A percentile compares a stretch with the other conserved stretches of the same genome.
phyloP scores from a whole-genome alignment of 2,797 vertebrate genomes.

The Dipus sagitta region DNA sequence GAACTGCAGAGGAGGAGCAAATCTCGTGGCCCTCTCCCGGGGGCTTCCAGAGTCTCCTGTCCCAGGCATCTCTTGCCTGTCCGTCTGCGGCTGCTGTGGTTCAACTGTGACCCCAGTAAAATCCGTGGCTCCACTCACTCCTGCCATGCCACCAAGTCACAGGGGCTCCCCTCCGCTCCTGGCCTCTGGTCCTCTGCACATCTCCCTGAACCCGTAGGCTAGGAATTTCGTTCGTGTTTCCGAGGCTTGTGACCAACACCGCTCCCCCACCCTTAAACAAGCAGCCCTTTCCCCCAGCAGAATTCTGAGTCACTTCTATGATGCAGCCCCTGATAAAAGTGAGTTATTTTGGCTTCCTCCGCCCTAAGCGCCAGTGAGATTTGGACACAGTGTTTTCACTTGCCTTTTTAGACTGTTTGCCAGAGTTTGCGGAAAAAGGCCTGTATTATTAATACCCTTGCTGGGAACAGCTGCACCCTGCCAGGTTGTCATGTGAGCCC shows the following conservation, averaged over 20 bases:
- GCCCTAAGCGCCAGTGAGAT: conserved; percentile 55
- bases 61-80: neutral
- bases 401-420: conserved; percentile 78
- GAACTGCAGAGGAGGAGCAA: neutral
- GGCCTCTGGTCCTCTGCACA: neutral
- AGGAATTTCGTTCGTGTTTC: neutral
- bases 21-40: neutral
- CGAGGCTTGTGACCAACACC: neutral
- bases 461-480: conserved; percentile 61
- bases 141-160: neutral
- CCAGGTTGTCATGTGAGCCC: conserved; percentile 80
- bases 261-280: neutral
- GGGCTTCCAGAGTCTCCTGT: neutral
- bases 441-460: conserved; percentile 79
- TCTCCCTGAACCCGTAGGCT: neutral
- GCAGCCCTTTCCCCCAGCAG: neutral
- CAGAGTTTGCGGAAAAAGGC: conserved; percentile 77
- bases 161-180: neutral
- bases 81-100: neutral
- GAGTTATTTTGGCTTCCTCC: conserved; percentile 57
- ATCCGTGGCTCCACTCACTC: neutral
- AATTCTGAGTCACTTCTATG: neutral
- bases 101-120: neutral
- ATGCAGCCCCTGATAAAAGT: conserved; percentile 36
- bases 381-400: conserved; percentile 73